Conservation (phyloP, 2,888 invertebrate genomes). For the Microctonus brassicae region DNA sequence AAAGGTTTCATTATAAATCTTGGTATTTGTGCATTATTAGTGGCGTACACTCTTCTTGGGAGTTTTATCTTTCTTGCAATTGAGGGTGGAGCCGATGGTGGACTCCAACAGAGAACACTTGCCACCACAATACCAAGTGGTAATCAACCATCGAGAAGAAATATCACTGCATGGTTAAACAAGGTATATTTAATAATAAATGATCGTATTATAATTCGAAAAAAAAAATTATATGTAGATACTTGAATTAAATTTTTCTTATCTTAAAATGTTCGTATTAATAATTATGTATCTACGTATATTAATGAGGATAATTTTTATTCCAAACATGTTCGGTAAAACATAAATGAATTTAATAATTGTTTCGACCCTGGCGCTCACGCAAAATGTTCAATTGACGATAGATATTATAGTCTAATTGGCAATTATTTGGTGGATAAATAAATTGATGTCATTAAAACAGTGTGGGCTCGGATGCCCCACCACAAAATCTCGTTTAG, state of each 20-base stretch:
- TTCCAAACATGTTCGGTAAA: background rate
- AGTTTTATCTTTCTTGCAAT: constrained; percentile 89
- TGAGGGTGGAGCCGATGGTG: constrained; percentile 78
- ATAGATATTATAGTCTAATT: constrained; percentile 30
- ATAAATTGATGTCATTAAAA: constrained; percentile 30
- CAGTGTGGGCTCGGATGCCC: background rate
- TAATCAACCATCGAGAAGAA: constrained; percentile 59
- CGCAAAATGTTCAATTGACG: constrained; percentile 18
- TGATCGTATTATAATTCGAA: no score
- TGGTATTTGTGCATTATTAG: constrained; percentile 84
- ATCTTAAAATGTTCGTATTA: no score
- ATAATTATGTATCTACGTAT: no score
- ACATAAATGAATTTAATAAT: constrained; percentile 18
- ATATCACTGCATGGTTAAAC: constrained; percentile 65
- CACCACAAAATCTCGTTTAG: constrained; percentile 25
- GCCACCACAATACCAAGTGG: constrained; percentile 71
- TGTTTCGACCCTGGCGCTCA: background rate
- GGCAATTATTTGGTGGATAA: constrained; percentile 27
- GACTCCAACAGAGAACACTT: constrained; percentile 72
- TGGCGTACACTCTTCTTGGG: constrained; percentile 84
- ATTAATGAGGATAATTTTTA: background rate
- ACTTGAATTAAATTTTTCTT: no score
- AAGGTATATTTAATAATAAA: constrained; percentile 56
- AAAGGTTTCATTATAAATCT: constrained; percentile 85
- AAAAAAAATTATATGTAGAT: no score